These are phyloP conservation scores for Apamea epomidion DNA, from an alignment of 2,888 invertebrate genomes.

Conservation along the genomic window DNA sequence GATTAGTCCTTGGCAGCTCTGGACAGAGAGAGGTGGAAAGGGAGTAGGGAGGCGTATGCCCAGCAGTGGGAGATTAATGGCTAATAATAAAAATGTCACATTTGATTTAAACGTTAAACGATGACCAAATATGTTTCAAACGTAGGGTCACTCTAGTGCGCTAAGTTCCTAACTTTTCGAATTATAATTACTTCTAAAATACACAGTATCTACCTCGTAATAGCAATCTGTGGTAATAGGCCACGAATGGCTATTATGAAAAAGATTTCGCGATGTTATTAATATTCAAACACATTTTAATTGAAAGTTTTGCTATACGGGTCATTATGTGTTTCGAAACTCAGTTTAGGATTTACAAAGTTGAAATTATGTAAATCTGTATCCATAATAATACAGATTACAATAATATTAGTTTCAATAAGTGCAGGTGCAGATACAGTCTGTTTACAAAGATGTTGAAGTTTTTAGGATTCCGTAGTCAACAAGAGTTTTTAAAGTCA, in stretches of 20 bases:
- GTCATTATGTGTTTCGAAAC: slow-evolving; percentile 31
- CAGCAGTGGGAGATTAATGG: neutral
- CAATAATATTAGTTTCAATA: neutral
- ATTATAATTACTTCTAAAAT: neutral
- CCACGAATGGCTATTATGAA: slow-evolving; percentile 24
- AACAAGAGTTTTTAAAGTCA: no score
- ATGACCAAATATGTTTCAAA: neutral
- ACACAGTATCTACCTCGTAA: slow-evolving; percentile 16
- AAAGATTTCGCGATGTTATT: slow-evolving; percentile 43
- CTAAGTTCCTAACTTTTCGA: slow-evolving; percentile 11
- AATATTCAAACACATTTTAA: slow-evolving; percentile 28
- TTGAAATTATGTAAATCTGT: slow-evolving; percentile 1
- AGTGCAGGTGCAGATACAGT: no score
- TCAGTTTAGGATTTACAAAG: neutral
- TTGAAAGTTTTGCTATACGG: slow-evolving; percentile 7
- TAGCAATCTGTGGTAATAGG: neutral
- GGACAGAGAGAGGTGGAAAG: neutral
- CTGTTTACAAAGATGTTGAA: neutral
- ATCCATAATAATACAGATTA: slow-evolving; percentile 1
- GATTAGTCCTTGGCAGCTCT: neutral
- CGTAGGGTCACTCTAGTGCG: slow-evolving; percentile 16
- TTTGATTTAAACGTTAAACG: neutral
- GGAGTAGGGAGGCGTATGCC: neutral
- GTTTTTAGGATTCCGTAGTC: neutral
- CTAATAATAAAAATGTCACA: neutral